Percentiles rank a stretch among this genome's conserved stretches.
Conservation (phyloP, 2,113 vertebrate species). For the Eclectus roratus region DNA sequence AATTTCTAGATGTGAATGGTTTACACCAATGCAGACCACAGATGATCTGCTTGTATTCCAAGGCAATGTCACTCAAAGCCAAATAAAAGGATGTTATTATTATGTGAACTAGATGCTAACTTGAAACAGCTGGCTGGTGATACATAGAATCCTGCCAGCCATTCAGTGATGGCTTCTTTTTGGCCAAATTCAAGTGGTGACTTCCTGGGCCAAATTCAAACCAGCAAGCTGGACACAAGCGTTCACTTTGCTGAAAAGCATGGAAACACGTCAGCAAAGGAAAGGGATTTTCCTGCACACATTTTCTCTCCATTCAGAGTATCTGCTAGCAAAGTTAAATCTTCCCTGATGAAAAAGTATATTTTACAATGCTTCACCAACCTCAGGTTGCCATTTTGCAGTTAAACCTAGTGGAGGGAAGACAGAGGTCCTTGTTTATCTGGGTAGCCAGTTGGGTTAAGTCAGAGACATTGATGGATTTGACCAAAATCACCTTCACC, state of each 20-base stretch:
- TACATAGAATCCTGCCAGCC: not conserved
- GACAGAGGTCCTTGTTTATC: not conserved
- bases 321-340: not conserved
- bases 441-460: not conserved
- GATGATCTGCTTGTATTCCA: not conserved
- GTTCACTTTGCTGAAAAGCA: not conserved
- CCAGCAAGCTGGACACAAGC: not conserved
- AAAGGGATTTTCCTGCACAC: not conserved
- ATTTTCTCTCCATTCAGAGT: not conserved
- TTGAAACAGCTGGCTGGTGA: slow-evolving; percentile 6
- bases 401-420: not conserved
- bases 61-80: not conserved
- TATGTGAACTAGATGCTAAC: not conserved
- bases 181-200: not conserved
- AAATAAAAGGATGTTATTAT: slow-evolving; percentile 10
- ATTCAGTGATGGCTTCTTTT: slow-evolving; percentile 6
- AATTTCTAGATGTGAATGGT: not conserved
- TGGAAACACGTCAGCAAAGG: not conserved
- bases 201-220: not conserved
- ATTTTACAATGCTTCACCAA: not conserved
- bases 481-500: not conserved
- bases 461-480: not conserved
- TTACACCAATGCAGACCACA: not conserved
- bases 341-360: rapidly evolving
- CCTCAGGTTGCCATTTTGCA: not conserved